These are phyloP conservation scores for Cepaea hortensis DNA, from an alignment of 2,888 invertebrate species.

Conservation along the genomic window DNA sequence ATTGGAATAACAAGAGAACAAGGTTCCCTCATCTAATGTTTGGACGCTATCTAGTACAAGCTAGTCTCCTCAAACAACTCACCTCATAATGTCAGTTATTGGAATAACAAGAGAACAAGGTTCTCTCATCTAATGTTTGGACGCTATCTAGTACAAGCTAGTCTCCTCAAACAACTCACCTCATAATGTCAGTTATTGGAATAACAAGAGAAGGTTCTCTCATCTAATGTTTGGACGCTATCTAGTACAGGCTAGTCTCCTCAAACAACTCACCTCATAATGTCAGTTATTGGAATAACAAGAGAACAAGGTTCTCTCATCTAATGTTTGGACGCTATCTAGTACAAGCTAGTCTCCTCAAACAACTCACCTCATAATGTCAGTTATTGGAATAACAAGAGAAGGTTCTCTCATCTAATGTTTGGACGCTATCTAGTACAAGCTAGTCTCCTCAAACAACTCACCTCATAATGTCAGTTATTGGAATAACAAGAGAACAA, in stretches of 20 bases:
- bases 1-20: conserved; percentile 77
- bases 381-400: conserved; percentile 77
- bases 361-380: conserved; percentile 74
- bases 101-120: conserved; percentile 76
- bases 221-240: too few species aligned
- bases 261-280: conserved; percentile 72
- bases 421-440: too few species aligned
- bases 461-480: conserved; percentile 76
- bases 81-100: conserved; percentile 77
- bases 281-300: conserved; percentile 58
- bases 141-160: too few species aligned
- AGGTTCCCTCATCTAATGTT: conserved; percentile 75
- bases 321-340: too few species aligned
- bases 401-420: conserved; percentile 75
- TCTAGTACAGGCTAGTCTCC: too few species aligned
- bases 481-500: conserved; percentile 76
- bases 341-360: too few species aligned
- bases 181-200: conserved; percentile 76
- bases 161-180: conserved; percentile 63
- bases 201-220: conserved; percentile 60
- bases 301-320: too few species aligned
- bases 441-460: too few species aligned
- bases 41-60: too few species aligned
- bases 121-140: conserved; percentile 71
- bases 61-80: conserved; percentile 57